Base-by-base conservation (phyloP, 2,113 vertebrate genomes). In the Perca fluviatilis region DNA sequence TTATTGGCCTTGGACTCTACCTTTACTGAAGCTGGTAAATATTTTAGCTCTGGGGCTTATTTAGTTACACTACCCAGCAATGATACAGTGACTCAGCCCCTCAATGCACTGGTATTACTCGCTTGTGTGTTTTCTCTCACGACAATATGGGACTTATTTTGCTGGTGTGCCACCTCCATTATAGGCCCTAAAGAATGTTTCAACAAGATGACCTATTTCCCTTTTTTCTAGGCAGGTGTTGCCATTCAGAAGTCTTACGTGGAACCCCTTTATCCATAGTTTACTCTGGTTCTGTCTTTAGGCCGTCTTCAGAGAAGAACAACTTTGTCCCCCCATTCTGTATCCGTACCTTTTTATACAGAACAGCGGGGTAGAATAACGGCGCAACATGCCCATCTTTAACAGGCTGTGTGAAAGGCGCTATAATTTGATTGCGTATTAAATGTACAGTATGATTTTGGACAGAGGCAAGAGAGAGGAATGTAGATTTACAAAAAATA, bases 21-120 rank as follows among this genome's bases (percentile, higher is more conserved):
- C 73, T 70, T 78, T 40, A 86, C 40, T 46, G 33, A 74, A 75
- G 66, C 77, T 85, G 61, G 67, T 93, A 78, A 93, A 91, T 89
- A 86, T 91, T 92, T 92, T 64, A 91, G 63, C 49, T 70, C 3
- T 1, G n/a, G 61, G 65, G 46, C 66, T 73, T 43, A 73, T 91
- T 76, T 3, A 49, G 84, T 92, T 89, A 71, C 90, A 23, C 40
- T 11, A 30, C 43, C 50, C 21, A 7, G 43, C 46, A 74, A 10
- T 6, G 47, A 50, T 64, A 15, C 62, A 49, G 65, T 61, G 74
- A 82, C 64, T 83, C 73, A 57, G 74, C 13, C 27, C 14, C 30
- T 75, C 0, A 2, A 60, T 74, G 43, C 50, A n/a, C 49, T 53
- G 16, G 66, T 74, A 36, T 62, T 62, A 73, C 51, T 68, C 50